Evolutionary conservation across 2,888 invertebrate genomes (phyloP), one percentile per base, ranked within the genome.

Genomic region (Dioctria rufipes): DNA sequence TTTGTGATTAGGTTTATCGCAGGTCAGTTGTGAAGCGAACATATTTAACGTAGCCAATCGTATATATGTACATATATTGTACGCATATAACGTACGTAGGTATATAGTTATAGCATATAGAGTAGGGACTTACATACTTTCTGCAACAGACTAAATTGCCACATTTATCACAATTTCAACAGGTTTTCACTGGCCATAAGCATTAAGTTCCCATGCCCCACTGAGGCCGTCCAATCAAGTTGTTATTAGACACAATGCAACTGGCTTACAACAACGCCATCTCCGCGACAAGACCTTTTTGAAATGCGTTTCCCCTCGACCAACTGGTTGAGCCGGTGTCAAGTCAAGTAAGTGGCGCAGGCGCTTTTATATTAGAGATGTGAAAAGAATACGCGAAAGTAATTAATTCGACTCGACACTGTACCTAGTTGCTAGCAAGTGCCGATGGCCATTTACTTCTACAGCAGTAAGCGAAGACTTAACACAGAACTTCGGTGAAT

Each of bases 321-420:
- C 61, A 60, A 75, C 75, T 75, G 75, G 75, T 75, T 75, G 61
- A 61, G 75, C 75, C 61, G 75, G 75, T 75, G 75, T 75, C 78
- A 63, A 78, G 65, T 63, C 78, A 63, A 78, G 65, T 63, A 78
- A 78, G 78, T 63, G 78, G 78, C 78, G 78, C 78, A 63, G 61
- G 78, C 61, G 65, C 78, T 63, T 63, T 63, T 51, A 51, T 43
- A 78, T 65, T 78, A 46, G 63, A 25, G 25, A 78, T 78, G 78
- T 65, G 78, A 60, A 65, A 61, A 78, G 78, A 78, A 78, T 78
- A 78, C 78, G 78, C 51, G 78, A 78, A 75, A 78, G 78, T 78
- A 78, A 78, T 78, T 78, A 78, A 78, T 78, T 78, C 78, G 39
- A 65, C 60, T 75, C 75, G 60, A 60, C 75, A 75, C 75, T 25